A percentile compares a stretch with the other conserved stretches of the same genome.
Evolutionary conservation across 2,113 vertebrate genomes (phyloP).

Genomic region (Anolis carolinensis): DNA sequence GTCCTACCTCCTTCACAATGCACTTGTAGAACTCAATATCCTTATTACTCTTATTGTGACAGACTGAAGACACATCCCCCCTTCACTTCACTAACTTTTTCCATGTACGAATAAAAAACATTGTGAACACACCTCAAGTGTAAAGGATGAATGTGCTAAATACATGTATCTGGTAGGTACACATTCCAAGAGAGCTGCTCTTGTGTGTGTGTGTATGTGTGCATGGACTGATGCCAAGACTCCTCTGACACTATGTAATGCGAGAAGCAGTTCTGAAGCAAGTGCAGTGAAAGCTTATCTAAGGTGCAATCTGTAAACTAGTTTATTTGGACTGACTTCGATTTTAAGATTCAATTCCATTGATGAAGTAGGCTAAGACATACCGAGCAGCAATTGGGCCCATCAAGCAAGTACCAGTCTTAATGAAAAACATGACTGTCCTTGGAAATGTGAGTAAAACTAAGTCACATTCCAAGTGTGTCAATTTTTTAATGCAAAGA

Average conservation of each 20-base stretch:
- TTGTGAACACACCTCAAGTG: slow-evolving; percentile 1
- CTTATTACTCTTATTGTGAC: fast-evolving
- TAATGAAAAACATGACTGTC: neutral
- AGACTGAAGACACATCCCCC: fast-evolving
- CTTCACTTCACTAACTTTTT: neutral
- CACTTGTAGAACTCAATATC: fast-evolving
- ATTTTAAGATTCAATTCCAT: slow-evolving; percentile 21
- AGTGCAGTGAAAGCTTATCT: neutral
- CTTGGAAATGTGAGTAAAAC: neutral
- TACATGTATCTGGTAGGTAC: neutral
- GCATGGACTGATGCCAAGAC: neutral
- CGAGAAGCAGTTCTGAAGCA: neutral
- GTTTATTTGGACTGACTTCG: neutral
- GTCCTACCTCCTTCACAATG: neutral
- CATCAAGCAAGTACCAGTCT: fast-evolving
- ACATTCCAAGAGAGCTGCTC: neutral
- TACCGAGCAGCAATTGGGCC: neutral
- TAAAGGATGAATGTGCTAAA: neutral
- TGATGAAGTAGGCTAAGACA: neutral
- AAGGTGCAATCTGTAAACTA: fast-evolving
- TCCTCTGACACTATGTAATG: neutral
- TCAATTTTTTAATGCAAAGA: neutral
- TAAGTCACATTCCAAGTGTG: neutral
- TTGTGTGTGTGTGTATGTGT: neutral
- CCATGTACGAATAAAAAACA: neutral